phyloP scores from a whole-genome alignment of 2,113 vertebrate species.

The Bufo bufo region DNA sequence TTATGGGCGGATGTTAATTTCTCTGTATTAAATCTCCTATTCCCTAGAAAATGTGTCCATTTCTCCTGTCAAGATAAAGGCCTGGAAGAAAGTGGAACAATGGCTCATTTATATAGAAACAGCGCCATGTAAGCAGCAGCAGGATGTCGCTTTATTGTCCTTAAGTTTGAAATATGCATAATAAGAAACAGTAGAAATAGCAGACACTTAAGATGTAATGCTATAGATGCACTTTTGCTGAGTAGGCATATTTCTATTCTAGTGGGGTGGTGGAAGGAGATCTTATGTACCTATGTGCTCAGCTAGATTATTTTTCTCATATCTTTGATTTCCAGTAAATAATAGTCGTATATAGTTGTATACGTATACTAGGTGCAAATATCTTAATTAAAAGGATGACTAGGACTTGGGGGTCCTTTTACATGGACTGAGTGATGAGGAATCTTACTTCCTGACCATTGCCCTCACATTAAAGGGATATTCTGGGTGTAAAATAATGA shows the following conservation, averaged over 20 bases:
- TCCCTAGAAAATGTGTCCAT: constrained; percentile 37
- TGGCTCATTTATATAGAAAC: constrained; percentile 22
- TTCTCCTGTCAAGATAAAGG: constrained; percentile 31
- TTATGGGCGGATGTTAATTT: constrained; percentile 9
- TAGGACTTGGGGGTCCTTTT: too few relatives aligned
- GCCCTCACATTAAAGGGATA: too few relatives aligned
- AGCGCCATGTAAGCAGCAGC: constrained; percentile 17
- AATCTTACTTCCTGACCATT: too few relatives aligned
- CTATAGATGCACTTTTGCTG: background rate
- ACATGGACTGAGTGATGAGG: too few relatives aligned
- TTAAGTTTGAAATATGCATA: background rate
- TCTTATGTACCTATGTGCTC: background rate
- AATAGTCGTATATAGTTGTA: too few relatives aligned
- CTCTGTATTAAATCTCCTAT: constrained; percentile 24
- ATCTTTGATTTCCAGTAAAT: background rate
- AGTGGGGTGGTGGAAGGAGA: background rate
- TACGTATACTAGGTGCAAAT: too few relatives aligned
- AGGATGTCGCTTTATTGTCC: constrained; percentile 24
- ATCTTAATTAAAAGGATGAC: too few relatives aligned
- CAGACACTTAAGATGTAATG: background rate
- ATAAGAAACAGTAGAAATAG: constrained; percentile 3
- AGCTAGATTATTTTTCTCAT: background rate
- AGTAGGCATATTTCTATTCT: background rate
- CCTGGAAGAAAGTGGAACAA: constrained; percentile 32
- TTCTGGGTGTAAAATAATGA: too few relatives aligned